Conservation (phyloP, 2,113 vertebrate species). For the Origma solitaria region DNA sequence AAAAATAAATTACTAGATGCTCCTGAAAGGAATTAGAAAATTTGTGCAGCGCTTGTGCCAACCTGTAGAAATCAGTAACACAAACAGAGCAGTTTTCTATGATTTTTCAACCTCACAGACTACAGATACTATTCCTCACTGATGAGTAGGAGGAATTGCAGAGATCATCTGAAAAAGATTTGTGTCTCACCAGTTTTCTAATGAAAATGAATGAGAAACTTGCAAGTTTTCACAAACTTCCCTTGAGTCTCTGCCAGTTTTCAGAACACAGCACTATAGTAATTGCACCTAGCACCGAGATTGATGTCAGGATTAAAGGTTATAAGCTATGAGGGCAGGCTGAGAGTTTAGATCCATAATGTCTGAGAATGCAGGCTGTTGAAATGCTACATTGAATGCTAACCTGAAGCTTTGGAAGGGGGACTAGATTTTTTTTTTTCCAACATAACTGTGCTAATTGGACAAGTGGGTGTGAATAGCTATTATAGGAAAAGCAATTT, state of each 20-base stretch:
- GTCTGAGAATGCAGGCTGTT: not conserved
- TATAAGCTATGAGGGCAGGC: constrained; percentile 51
- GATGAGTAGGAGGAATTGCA: not conserved
- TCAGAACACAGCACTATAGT: constrained; percentile 12
- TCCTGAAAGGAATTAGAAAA: not conserved
- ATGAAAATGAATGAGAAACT: constrained; percentile 61
- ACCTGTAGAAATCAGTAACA: not conserved
- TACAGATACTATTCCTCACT: constrained; percentile 33
- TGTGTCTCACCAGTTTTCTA: constrained; percentile 31
- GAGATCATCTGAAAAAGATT: constrained; percentile 6
- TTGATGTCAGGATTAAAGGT: constrained; percentile 59
- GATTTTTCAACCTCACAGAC: constrained; percentile 25
- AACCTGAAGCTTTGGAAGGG: not conserved
- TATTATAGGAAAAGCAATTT: constrained; percentile 35
- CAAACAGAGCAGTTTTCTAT: not conserved
- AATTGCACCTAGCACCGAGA: constrained; percentile 33
- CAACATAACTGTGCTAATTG: constrained; percentile 36
- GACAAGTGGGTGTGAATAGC: constrained; percentile 24
- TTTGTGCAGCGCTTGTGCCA: not conserved
- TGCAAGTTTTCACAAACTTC: constrained; percentile 41
- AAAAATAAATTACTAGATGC: not conserved
- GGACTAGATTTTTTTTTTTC: not conserved
- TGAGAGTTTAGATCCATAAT: constrained; percentile 32
- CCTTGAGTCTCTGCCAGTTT: constrained; percentile 18
- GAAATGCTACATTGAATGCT: constrained; percentile 26